These are phyloP conservation scores for Leptodactylus fallax DNA, from an alignment of 2,797 vertebrate genomes.

Conservation along the genomic window DNA sequence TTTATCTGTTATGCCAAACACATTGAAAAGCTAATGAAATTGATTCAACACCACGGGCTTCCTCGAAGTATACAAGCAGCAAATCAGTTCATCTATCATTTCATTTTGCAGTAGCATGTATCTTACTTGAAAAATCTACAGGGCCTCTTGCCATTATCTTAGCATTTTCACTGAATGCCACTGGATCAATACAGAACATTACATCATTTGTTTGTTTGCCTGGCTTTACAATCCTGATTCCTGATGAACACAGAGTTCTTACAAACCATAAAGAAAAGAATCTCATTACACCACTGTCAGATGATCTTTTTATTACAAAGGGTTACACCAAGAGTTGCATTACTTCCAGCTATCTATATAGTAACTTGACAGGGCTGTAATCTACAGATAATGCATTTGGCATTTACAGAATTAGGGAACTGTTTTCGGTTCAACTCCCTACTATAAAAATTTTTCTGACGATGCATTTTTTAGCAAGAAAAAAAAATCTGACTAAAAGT, in stretches of 20 bases:
- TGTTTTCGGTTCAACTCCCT: background rate
- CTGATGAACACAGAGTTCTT: background rate
- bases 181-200: conserved; percentile 48
- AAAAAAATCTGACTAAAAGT: no score
- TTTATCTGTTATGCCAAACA: background rate
- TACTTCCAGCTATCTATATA: background rate
- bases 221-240: background rate
- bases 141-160: conserved; percentile 27
- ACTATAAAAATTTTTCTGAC: no score
- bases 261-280: background rate
- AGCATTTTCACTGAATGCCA: conserved; percentile 51
- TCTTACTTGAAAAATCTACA: background rate
- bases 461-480: no score
- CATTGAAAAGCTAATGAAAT: conserved; percentile 1
- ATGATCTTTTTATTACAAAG: background rate
- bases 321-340: background rate
- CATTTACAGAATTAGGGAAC: background rate
- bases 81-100: conserved; percentile 47
- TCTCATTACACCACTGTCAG: background rate
- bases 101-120: background rate
- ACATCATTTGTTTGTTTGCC: conserved; percentile 36
- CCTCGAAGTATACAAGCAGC: conserved; percentile 22
- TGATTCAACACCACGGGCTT: background rate
- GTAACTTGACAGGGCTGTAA: background rate
- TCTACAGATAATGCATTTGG: conserved; percentile 8